Evolutionary conservation across 2,888 invertebrate genomes (phyloP), one percentile per base, ranked within the genome.

Genomic region (Eilema sororculum): DNA sequence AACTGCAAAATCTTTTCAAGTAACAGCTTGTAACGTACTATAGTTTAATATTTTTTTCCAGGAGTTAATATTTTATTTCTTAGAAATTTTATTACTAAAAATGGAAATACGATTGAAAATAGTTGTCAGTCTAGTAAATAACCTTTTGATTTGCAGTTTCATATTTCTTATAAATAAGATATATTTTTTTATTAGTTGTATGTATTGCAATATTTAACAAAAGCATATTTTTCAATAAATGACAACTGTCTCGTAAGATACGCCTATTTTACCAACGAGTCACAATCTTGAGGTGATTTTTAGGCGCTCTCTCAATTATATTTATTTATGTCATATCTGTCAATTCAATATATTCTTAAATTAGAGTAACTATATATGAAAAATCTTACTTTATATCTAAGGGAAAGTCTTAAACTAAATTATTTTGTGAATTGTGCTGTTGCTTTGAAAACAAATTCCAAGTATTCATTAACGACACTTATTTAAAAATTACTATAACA

Each of bases 401-500:
- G 16, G 46, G 20, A 20, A 46, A 52, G 1, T 52, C 8, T 52
- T 52, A 52, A 52, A 52, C 9, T n/a, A 52, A 52, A 52, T 52
- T 52, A 52, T 52, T 52, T 9, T 13, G 13, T 24, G 12, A 22
- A 37, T 22, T 24, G 20, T 16, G 37, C 9, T 37, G 2, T 9
- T 20, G 16, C 37, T 63, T 57, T 3, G 20, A 28, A 65, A 57
- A 33, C n/a, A 16, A 56, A 62, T 56, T 22, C 30, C 2, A 33
- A 63, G 22, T 37, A 58, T 52, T 30, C 8, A 46, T n/a, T 58
- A 57, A 25, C 28, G 20, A 37, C 52, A 65, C 22, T 64, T 65
- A 71, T 60, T 73, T 71, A 77, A 68, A 74, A 69, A 74, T 68
- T 74, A 75, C 74, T 75, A 69, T 78, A 80, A 80, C 73, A 83